Evolutionary conservation across 2,888 invertebrate species (phyloP).

Genomic region (Resseliella maxima): DNA sequence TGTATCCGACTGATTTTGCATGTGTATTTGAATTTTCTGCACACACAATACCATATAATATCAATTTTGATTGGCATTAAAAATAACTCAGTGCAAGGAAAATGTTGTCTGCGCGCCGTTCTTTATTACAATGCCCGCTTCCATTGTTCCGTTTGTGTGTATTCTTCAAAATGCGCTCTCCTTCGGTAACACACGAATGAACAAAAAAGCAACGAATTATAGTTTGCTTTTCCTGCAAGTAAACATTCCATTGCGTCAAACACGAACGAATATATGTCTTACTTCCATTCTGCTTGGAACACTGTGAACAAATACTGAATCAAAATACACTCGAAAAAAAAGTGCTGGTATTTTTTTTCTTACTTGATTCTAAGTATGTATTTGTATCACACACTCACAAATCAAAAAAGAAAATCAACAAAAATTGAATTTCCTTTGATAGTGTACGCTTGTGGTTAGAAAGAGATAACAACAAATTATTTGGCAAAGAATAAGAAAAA

Average conservation of each 20-base stretch:
- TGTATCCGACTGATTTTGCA: constrained; percentile 32
- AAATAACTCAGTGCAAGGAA: constrained; percentile 54
- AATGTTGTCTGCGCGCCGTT: constrained; percentile 54
- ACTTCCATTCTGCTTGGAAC: constrained; percentile 42
- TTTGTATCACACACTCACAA: neutral
- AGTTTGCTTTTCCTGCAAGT: neutral
- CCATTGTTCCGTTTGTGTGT: constrained; percentile 25
- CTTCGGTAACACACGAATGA: neutral
- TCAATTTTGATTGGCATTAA: constrained; percentile 55
- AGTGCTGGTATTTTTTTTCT: neutral
- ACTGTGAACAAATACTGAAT: neutral
- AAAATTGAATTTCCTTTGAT: neutral
- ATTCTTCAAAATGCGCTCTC: neutral
- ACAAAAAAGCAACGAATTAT: neutral
- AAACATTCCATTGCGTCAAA: constrained; percentile 53
- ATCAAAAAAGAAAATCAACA: neutral
- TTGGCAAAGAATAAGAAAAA: neutral
- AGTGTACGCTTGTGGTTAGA: neutral
- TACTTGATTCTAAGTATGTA: neutral
- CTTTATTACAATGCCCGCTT: constrained; percentile 25
- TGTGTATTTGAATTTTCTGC: neutral
- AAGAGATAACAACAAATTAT: constrained; percentile 33
- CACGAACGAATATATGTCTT: constrained; percentile 32
- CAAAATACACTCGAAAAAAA: neutral
- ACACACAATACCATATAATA: constrained; percentile 47